Conservation (phyloP, 2,113 vertebrate genomes). For the Xenopus laevis region DNA sequence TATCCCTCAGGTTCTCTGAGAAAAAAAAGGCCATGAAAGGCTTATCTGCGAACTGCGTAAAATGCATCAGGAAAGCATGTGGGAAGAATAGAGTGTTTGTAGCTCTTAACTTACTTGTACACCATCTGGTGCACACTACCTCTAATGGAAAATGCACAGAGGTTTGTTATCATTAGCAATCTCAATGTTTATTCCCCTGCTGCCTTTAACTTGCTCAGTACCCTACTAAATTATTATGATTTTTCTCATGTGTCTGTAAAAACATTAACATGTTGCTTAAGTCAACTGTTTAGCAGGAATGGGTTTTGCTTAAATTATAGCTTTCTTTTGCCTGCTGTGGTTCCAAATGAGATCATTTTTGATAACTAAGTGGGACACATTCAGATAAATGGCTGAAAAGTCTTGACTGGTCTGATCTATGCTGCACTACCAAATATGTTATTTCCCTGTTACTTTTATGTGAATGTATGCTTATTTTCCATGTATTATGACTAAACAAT, state of each 20-base stretch:
- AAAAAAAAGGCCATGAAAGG: conserved; percentile 18
- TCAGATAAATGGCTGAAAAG: too few relatives aligned
- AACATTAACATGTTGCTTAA: conserved; percentile 1
- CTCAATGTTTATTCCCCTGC: not conserved
- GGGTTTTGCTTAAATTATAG: not conserved
- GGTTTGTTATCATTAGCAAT: not conserved
- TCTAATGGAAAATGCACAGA: conserved; percentile 27
- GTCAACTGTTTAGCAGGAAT: not conserved
- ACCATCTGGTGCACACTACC: conserved; percentile 20
- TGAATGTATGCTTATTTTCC: too few relatives aligned
- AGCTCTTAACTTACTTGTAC: conserved; percentile 47
- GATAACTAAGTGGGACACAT: too few relatives aligned
- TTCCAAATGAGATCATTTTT: too few relatives aligned
- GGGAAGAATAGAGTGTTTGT: conserved; percentile 32
- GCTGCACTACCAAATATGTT: too few relatives aligned
- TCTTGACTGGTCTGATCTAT: too few relatives aligned
- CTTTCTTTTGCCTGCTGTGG: too few relatives aligned
- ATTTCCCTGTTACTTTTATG: too few relatives aligned
- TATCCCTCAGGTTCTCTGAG: conserved; percentile 25
- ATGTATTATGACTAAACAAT: too few relatives aligned
- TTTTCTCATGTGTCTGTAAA: not conserved
- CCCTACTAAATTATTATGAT: not conserved
- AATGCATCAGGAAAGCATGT: not conserved
- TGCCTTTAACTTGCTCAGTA: not conserved
- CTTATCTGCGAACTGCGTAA: conserved; percentile 21